phyloP scores from a whole-genome alignment of 2,888 invertebrate genomes.

The Fabriciana adippe region DNA sequence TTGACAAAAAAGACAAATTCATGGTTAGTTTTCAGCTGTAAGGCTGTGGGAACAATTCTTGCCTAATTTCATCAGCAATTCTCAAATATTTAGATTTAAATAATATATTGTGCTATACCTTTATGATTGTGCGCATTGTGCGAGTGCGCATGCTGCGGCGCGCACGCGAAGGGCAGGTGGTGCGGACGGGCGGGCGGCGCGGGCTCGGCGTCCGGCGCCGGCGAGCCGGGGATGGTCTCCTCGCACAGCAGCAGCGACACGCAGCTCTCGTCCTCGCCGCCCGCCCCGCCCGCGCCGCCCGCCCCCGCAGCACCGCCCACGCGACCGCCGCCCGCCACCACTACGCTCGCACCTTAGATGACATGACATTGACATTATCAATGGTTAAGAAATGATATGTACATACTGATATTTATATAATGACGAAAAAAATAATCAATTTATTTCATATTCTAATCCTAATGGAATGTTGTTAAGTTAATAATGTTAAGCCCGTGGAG shows the following conservation, averaged over 20 bases:
- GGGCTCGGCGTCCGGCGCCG: conserved; percentile 85
- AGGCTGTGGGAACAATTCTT: background rate
- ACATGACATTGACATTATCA: background rate
- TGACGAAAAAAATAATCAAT: too few species aligned
- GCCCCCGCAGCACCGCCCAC: conserved; percentile 30
- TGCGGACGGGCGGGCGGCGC: conserved; percentile 82
- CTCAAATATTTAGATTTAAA: background rate
- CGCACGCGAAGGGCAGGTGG: conserved; percentile 43
- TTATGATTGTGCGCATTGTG: conserved; percentile 31
- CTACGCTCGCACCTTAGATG: conserved; percentile 59
- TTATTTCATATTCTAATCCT: too few species aligned
- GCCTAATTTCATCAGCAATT: background rate
- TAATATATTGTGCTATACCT: conserved; percentile 16
- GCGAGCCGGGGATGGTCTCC: conserved; percentile 95
- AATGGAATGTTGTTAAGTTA: too few species aligned
- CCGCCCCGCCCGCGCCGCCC: conserved; percentile 33
- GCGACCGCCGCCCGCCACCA: conserved; percentile 52
- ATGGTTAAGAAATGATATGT: too few species aligned
- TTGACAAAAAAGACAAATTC: too few species aligned
- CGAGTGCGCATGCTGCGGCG: conserved; percentile 35
- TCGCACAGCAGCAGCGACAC: conserved; percentile 91
- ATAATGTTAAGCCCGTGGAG: too few species aligned
- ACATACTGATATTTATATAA: too few species aligned
- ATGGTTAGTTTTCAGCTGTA: too few species aligned
- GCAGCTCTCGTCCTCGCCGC: conserved; percentile 83